Base-by-base conservation (phyloP, 2,113 vertebrate genomes). In the Zosterops lateralis region DNA sequence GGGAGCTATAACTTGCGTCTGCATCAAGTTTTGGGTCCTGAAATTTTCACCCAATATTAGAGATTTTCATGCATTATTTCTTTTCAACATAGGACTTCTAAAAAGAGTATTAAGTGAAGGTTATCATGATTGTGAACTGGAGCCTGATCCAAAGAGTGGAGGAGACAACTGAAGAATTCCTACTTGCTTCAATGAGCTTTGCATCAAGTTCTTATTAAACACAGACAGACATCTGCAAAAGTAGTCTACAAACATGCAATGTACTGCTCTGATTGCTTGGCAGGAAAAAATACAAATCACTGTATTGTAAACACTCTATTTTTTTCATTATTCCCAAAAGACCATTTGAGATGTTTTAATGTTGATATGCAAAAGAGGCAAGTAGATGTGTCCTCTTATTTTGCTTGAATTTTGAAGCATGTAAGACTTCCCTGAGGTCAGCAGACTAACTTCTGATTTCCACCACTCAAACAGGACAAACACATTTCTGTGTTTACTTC, bases 41-140 rank as follows among this genome's bases (percentile, higher is more conserved):
- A 88, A 57, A 54, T 92, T 90, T 83, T 90, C 74, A 73, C 10
- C 26, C 34, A 85, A 9, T 45, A 50, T 61, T 62, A 66, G 65
- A 84, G 14, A 78, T 65, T 70, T 75, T 84, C 10, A 89, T 24
- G 31, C 10, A 2, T 60, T 32, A 5, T 57, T 65, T 44, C 17
- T 68, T 89, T 81, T 66, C 32, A 90, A 31, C 24, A 40, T 2
- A 66, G 22, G 32, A 14, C 8, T 85, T 80, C 47, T 44, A 9
- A 14, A 0, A 85, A 60, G 25, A 76, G 8, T 21, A 36, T 25
- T 40, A 84, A 57, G 44, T 53, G 36, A 61, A 62, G 77, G 29
- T 53, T 85, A 67, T 70, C 0, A 0, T 61, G 28, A 73, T 3
- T 48, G 4, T 13, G 51, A 84, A 36, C 12, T 72, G 48, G 15